Evolutionary conservation across 1,140 invertebrate genomes (phyloP), one percentile per base, ranked within the genome.

Genomic region (Helicoverpa armigera): DNA sequence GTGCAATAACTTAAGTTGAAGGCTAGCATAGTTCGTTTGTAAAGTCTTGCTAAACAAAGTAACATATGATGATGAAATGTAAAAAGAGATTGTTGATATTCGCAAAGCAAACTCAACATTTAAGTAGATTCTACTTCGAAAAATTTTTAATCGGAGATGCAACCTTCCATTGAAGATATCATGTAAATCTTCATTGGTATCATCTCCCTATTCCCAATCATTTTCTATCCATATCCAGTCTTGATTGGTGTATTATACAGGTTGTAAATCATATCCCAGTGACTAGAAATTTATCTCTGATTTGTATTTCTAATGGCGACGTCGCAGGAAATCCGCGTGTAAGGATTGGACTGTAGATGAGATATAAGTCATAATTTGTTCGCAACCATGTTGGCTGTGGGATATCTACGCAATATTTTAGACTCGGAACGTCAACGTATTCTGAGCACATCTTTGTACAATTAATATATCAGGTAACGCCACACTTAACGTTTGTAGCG

Each of bases 401-500:
- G 50, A 12, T 69, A 67, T 23, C 61, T 43, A 65, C 29, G 16
- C 65, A n/a, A 50, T 50, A 50, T 67, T 48, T 67, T 60, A 60
- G 11, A 61, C 23, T 31, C 4, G 2, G 13, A 72, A 29, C 16
- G 12, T 53, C 29, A 50, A 10, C 23, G 12, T 54, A 54, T 54
- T 72, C 69, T 54, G 3, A 31, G 9, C 69, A 72, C 69, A 29
- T 29, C 18, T 31, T 53, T 72, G 50, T 31, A 31, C 69, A 31
- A 72, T 72, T 72, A 72, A 72, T 72, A 72, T n/a, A 29, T 72
- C 69, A 72, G 69, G 23, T 53, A 72, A 72, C 69, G 69, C 69
- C 69, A 72, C 50, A 72, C 48, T 72, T 54, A n/a, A 72, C 69
- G 50, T 29, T 54, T 54, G 50, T 53, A 72, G 50, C 50, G 69